Conservation (phyloP, 2,113 vertebrate species). For the Corythaixoides concolor region DNA sequence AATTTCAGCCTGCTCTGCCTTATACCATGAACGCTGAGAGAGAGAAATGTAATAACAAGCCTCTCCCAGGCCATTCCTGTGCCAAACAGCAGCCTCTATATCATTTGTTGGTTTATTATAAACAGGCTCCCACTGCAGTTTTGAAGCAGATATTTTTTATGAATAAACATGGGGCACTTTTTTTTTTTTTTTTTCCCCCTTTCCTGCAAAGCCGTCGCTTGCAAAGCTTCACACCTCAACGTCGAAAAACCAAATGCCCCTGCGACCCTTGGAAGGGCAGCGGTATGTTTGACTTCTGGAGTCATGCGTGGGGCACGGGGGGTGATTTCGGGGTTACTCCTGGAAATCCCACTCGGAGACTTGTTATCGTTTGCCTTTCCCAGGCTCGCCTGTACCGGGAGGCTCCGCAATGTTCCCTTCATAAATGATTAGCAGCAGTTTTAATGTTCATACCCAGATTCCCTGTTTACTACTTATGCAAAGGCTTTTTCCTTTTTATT, state of each 20-base stretch:
- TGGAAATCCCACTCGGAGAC: not conserved
- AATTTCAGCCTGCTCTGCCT: slow-evolving; percentile 57
- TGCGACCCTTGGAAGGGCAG: not conserved
- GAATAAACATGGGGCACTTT: not conserved
- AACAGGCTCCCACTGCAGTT: slow-evolving; percentile 1
- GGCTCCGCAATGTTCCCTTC: not conserved
- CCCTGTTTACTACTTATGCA: not conserved
- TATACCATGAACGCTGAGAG: not conserved
- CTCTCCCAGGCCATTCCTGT: slow-evolving; percentile 43
- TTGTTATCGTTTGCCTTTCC: not conserved
- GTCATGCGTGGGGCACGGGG: accelerated
- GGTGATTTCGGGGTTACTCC: slow-evolving; percentile 9
- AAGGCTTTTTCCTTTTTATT: not conserved
- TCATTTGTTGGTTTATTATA: slow-evolving; percentile 34
- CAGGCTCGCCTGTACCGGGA: not conserved
- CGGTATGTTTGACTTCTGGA: not conserved
- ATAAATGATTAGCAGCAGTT: not conserved
- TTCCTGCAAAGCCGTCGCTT: not conserved
- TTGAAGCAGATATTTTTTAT: slow-evolving; percentile 28
- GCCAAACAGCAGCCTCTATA: slow-evolving; percentile 56
- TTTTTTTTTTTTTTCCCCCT: not conserved
- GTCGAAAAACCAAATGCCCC: accelerated
- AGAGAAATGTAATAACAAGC: slow-evolving; percentile 35
- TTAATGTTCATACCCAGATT: not conserved
- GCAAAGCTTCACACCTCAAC: not conserved